Percentiles rank a stretch among this genome's conserved stretches.
Conservation (phyloP, 2,113 vertebrate genomes). For the Vombatus ursinus region DNA sequence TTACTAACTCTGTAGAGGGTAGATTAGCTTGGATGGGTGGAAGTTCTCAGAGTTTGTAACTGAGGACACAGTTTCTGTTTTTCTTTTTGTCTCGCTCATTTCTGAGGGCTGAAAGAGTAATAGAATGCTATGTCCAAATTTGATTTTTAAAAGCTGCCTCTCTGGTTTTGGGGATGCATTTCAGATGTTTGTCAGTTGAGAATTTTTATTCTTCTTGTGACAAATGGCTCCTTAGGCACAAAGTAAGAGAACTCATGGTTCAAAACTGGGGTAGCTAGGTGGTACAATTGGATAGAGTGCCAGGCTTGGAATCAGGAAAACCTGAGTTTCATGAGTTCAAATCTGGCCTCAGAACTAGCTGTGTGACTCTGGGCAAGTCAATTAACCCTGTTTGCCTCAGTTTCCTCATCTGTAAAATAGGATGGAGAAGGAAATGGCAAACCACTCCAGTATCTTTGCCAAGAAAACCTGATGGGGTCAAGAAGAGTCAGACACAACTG, state of each 20-base stretch:
- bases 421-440: neutral
- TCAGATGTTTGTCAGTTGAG: neutral
- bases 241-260: neutral
- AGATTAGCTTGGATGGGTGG: neutral
- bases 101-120: neutral
- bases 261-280: neutral
- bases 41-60: slow-evolving; percentile 25
- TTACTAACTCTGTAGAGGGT: neutral
- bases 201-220: slow-evolving; percentile 2
- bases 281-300: neutral
- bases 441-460: neutral
- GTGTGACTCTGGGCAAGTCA: neutral
- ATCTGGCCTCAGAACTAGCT: neutral
- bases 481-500: neutral
- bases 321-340: neutral
- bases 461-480: neutral
- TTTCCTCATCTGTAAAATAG: neutral
- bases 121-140: no score
- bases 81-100: neutral
- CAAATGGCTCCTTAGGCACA: neutral
- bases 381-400: neutral
- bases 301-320: neutral
- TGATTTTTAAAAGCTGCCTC: neutral
- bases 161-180: neutral
- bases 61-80: neutral